Base-by-base conservation (phyloP, 1,140 invertebrate species). In the Zophobas atratus region DNA sequence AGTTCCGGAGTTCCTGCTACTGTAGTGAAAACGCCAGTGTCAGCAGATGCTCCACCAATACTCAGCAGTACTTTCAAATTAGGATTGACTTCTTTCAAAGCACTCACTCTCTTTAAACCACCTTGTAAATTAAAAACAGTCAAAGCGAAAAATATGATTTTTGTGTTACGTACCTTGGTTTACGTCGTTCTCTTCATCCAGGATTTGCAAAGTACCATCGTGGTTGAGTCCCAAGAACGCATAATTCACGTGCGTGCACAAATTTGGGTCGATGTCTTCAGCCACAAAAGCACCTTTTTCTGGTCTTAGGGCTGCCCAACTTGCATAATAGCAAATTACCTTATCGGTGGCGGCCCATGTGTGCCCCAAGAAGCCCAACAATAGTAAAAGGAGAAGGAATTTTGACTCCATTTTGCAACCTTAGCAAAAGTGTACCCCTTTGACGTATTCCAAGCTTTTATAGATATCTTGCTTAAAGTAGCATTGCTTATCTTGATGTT, bases 241-340 rank as follows among this genome's bases (percentile, higher is more conserved):
- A 78, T 93, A 94, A 46, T 93, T 90, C 1, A 93, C 70, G 84
- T 94, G 90, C 0, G 92, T 93, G 81, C 92, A 94, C 1, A 93
- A 84, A 1, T 80, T 82, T 0, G 92, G 88, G 78, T 93, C 88
- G 33, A 94, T 90, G 43, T 90, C 79, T 1, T 87, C 84, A 3
- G 71, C 6, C 2, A 75, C 55, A 32, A 75, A 75, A 60, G 57
- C 33, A 8, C 72, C 51, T 1, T 75, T 57, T 46, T 38, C 71
- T 32, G 72, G 51, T 1, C 55, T 38, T 2, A 8, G 5, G 38
- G 56, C 56, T 2, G 48, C 55, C 72, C 72, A 75, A 60, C 72
- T 75, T 1, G 53, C 55, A 48, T 56, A 75, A 35, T 75, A 75
- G 35, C 72, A 75, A 8, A 75, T 56, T 1, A 75, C 53, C 46